Percentiles rank a stretch among this genome's conserved stretches.
Conservation (phyloP, 2,888 invertebrate genomes). For the Plagodis pulveraria region DNA sequence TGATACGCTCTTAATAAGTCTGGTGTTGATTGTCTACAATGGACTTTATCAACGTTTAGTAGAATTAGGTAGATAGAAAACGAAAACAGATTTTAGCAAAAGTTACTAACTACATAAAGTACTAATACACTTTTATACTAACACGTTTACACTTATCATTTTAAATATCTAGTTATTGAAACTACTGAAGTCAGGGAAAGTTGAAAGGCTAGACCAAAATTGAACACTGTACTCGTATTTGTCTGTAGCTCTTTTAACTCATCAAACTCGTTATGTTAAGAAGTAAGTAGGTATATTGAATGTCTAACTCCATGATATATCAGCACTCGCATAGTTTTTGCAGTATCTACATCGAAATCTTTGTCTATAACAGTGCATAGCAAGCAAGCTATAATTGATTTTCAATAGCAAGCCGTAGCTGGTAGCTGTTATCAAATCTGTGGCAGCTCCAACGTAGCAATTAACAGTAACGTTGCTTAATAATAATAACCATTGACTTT, state of each 20-base stretch:
- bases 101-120: no score
- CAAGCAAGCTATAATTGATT: conserved; percentile 25
- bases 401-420: conserved; percentile 16
- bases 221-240: not conserved
- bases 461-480: conserved; percentile 9
- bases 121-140: no score
- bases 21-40: conserved; percentile 17
- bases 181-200: not conserved
- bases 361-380: conserved; percentile 16
- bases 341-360: conserved; percentile 12
- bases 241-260: not conserved
- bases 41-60: not conserved
- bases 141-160: not conserved
- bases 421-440: no score
- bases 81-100: no score
- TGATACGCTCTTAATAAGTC: conserved; percentile 18
- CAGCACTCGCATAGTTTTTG: not conserved
- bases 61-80: not conserved
- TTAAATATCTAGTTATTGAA: conserved; percentile 5
- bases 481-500: conserved; percentile 8
- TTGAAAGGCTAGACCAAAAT: not conserved
- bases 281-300: no score
- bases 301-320: conserved; percentile 4
- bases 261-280: no score
- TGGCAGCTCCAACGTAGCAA: not conserved